Base-by-base conservation (phyloP, 1,140 invertebrate genomes). In the Zaprionus ornatus region DNA sequence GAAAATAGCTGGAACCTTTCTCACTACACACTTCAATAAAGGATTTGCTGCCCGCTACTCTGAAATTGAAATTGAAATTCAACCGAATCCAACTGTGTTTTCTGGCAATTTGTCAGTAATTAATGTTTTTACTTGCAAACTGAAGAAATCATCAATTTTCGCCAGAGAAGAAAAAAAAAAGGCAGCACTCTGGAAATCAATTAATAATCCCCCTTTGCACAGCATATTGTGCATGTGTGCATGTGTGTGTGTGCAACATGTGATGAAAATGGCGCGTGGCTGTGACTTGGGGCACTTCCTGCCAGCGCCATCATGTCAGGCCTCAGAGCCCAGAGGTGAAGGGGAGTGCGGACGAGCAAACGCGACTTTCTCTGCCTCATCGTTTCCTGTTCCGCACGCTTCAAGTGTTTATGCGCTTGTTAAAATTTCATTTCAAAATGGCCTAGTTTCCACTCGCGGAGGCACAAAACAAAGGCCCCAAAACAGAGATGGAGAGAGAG, bases 391-490 rank as follows among this genome's bases (percentile, higher is more conserved):
- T 54, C 48, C 75, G 17, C 60, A 64, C 56, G 42, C 35, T 73
- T 68, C 32, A 60, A 70, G 60, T 69, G 40, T 40, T 68, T 27
- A 35, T 63, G 42, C 62, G 70, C 60, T 60, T 62, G 52, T 64
- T 71, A 56, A 70, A 76, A 71, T 67, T 73, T 64, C 40, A 68
- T 56, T 54, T n/a, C 13, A 56, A 71, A 71, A 62, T 72, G 67
- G 37, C 74, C 70, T 63, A 77, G 63, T 67, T 73, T 77, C 37
- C 37, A n/a, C 37, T 42, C 12, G 23, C 37, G 23, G 6, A 5
- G 19, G 10, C 35, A 29, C 23, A 37, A 55, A 50, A 35, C 21
- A 12, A 37, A 40, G 35, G 10, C 3, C 35, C 9, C 23, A 61
- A 61, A 17, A 45, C 7, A 25, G 37, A 61, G 9, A 48, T 12